Evolutionary conservation across 2,888 invertebrate species (phyloP).

Genomic region (Nycteola revayana): DNA sequence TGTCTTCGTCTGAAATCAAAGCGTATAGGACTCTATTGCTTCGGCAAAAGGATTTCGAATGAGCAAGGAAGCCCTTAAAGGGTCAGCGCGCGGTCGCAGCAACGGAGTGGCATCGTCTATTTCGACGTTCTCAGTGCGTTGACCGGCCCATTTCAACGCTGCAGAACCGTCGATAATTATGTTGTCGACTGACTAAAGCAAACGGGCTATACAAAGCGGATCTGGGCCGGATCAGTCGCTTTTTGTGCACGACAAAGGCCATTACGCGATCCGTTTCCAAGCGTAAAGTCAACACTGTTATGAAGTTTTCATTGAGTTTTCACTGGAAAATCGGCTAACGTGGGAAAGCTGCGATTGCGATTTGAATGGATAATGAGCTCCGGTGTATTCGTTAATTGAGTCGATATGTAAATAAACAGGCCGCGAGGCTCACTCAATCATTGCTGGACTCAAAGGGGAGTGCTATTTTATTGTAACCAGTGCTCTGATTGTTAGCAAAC

Average conservation of each 20-base stretch:
- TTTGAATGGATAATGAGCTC: constrained; percentile 76
- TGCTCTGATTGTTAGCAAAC: constrained; percentile 54
- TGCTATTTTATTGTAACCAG: constrained; percentile 53
- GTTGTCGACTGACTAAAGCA: constrained; percentile 73
- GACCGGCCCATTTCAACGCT: constrained; percentile 57
- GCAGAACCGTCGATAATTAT: constrained; percentile 68
- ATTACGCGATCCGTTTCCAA: constrained; percentile 74
- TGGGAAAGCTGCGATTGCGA: constrained; percentile 66
- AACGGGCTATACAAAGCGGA: constrained; percentile 70
- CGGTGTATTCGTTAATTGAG: constrained; percentile 71
- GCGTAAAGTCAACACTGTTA: constrained; percentile 74
- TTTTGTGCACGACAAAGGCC: constrained; percentile 76
- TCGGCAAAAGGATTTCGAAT: constrained; percentile 12
- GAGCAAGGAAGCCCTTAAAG: constrained; percentile 37
- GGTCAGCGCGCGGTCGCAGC: constrained; percentile 31
- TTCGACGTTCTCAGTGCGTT: constrained; percentile 49
- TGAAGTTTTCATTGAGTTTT: constrained; percentile 74
- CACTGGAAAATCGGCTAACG: constrained; percentile 69
- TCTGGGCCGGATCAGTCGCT: constrained; percentile 73
- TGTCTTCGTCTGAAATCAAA: constrained; percentile 3
- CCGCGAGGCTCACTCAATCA: constrained; percentile 53
- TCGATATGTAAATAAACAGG: constrained; percentile 74
- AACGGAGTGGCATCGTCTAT: constrained; percentile 40
- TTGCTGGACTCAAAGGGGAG: constrained; percentile 61
- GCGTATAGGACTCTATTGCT: constrained; percentile 21